Evolutionary conservation across 1,140 invertebrate genomes (phyloP).

Genomic region (Hypothenemus hampei): DNA sequence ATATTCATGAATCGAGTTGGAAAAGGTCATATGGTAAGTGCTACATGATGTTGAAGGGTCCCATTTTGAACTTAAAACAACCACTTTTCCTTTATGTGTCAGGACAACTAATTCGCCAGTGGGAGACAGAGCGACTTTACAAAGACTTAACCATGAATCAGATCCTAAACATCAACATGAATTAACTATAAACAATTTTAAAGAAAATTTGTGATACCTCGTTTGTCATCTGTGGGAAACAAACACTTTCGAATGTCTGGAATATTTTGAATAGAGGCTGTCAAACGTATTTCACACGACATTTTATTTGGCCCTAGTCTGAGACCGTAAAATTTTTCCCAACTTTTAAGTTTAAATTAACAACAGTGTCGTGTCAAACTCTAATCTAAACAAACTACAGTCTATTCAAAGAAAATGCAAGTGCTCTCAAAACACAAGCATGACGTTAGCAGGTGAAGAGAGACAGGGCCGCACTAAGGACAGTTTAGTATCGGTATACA

Average conservation of each 20-base stretch:
- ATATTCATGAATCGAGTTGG: slow-evolving; percentile 52
- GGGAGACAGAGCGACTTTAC: slow-evolving; percentile 66
- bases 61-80: slow-evolving; percentile 63
- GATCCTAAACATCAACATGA: slow-evolving; percentile 45
- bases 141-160: slow-evolving; percentile 66
- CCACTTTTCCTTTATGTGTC: slow-evolving; percentile 59
- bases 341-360: neutral
- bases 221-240: slow-evolving; percentile 50
- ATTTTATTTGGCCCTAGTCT: too few species aligned
- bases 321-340: neutral
- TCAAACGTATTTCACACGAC: slow-evolving; percentile 66
- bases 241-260: slow-evolving; percentile 54
- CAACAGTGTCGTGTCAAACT: neutral
- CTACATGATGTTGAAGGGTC: slow-evolving; percentile 47
- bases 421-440: too few species aligned
- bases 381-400: neutral
- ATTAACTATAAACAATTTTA: neutral
- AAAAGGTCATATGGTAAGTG: slow-evolving; percentile 50
- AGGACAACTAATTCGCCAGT: slow-evolving; percentile 67
- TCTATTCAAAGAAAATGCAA: too few species aligned
- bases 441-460: too few species aligned
- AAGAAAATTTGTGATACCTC: slow-evolving; percentile 31
- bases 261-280: slow-evolving; percentile 60
- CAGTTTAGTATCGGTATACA: too few species aligned
- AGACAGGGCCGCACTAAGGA: too few species aligned